Percentiles rank a stretch among this genome's conserved stretches.
phyloP scores from a whole-genome alignment of 2,888 invertebrate species.

The Harpagoxenus sublaevis region DNA sequence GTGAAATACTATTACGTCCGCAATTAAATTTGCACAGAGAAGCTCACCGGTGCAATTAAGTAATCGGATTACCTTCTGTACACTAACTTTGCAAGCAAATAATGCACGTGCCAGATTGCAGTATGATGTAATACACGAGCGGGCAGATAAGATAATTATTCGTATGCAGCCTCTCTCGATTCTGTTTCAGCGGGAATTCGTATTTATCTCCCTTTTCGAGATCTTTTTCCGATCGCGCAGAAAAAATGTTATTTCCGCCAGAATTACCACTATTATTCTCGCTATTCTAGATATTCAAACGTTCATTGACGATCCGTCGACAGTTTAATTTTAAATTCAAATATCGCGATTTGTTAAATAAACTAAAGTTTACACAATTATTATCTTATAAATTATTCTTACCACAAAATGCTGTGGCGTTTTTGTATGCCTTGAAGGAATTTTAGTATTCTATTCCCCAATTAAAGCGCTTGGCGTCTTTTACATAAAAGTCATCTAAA shows the following conservation, averaged over 20 bases:
- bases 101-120: conserved; percentile 30
- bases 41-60: conserved; percentile 43
- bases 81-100: conserved; percentile 41
- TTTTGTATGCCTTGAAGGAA: background rate
- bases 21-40: conserved; percentile 66
- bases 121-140: conserved; percentile 23
- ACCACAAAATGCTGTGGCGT: background rate
- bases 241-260: background rate
- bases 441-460: background rate
- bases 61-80: conserved; percentile 63
- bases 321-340: background rate
- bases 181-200: background rate
- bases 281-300: background rate
- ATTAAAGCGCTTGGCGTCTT: background rate
- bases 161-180: background rate
- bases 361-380: background rate
- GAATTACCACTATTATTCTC: background rate
- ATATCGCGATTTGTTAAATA: background rate
- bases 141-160: conserved; percentile 37
- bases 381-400: background rate
- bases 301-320: background rate
- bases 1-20: conserved; percentile 54
- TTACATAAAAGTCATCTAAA: background rate
- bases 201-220: background rate
- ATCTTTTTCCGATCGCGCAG: background rate